Conservation (phyloP, 2,113 vertebrate species). For the Aix galericulata region DNA sequence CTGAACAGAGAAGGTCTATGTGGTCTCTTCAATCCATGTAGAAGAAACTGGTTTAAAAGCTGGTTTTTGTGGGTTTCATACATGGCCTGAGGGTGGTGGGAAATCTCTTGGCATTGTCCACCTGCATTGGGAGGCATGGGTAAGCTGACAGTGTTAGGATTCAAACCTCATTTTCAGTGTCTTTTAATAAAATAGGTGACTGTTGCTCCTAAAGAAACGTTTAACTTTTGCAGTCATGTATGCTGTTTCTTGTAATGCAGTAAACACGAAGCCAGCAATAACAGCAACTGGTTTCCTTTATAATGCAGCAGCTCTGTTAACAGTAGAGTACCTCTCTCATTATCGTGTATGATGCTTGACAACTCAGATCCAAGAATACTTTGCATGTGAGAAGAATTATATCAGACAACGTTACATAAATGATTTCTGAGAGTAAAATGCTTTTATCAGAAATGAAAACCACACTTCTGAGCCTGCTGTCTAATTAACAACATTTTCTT, state of each 20-base stretch:
- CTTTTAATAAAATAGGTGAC: not conserved
- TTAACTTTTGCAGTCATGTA: not conserved
- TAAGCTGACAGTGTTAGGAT: not conserved
- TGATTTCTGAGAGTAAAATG: not conserved
- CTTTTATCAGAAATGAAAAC: not conserved
- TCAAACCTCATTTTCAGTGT: not conserved
- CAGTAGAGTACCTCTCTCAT: not conserved
- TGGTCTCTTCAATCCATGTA: not conserved
- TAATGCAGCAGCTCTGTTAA: not conserved
- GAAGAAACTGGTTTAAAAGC: not conserved
- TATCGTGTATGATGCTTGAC: not conserved
- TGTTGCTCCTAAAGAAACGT: not conserved
- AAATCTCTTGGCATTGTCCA: not conserved
- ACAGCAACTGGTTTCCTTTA: not conserved
- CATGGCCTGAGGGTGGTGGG: not conserved
- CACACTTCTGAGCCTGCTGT: not conserved
- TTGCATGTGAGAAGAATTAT: constrained; percentile 8
- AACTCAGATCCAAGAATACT: not conserved
- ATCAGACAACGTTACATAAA: not conserved
- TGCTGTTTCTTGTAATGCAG: not conserved
- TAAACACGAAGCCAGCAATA: not conserved
- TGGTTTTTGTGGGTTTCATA: not conserved
- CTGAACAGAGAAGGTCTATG: not conserved
- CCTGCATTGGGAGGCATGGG: not conserved
- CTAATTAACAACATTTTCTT: constrained; percentile 24